Base-by-base conservation (phyloP, 1,140 invertebrate genomes). In the Aphaenogaster rudis region DNA sequence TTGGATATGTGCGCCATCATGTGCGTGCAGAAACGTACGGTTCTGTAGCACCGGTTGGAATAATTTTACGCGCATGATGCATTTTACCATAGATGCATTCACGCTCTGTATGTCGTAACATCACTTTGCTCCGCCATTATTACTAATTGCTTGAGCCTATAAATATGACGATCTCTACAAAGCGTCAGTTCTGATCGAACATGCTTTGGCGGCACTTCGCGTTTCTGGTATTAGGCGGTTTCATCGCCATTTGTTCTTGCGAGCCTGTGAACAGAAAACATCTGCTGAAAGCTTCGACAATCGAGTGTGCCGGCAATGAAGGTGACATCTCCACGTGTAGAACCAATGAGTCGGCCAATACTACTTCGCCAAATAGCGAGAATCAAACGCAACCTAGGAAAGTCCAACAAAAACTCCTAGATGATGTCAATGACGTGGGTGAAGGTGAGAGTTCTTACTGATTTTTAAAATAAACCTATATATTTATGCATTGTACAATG, bases 41-140 rank as follows among this genome's bases (percentile, higher is more conserved):
- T 72, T 50, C n/a, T 17, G 13, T 1, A 52, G 72, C 87, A 69
- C 33, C 52, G 61, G 63, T 81, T 9, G 39, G 84, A 91, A 91
- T 85, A 90, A 79, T 69, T 87, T 92, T 91, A 91, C 90, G 84
- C 86, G 89, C 93, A 88, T 92, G 91, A 93, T 94, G 91, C 93
- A 93, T 92, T 59, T 86, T 54, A 33, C 87, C 90, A 93, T 91
- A 93, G 92, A 86, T 92, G 92, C 91, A 95, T 95, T 95, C 94
- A 95, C 94, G 95, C 94, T 95, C 94, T 95, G 94, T 94, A 95
- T 95, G 93, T 81, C 92, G 92, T 94, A 93, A 93, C 79, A 84
- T 71, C 81, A 80, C 86, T 87, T 93, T 88, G 88, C 77, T 59
- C 54, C 86, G 63, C 50, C 39, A 39, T 88, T 76, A 77, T 81